A percentile compares a stretch with the other conserved stretches of the same genome.
Conservation (phyloP, 2,888 invertebrate species). For the Idaea aversata region DNA sequence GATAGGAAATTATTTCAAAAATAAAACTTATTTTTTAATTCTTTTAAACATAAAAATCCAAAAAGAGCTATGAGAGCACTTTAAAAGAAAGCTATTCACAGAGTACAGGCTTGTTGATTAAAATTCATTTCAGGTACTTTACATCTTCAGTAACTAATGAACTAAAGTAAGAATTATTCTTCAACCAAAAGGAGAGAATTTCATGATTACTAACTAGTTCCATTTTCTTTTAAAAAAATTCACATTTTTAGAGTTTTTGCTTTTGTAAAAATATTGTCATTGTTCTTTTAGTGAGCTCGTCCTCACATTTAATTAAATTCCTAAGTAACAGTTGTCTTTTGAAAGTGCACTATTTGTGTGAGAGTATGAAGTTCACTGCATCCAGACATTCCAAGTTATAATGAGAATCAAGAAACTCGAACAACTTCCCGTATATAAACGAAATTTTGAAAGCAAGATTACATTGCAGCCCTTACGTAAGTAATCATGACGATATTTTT, state of each 20-base stretch:
- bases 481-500: constrained; percentile 42
- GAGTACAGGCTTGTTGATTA: constrained; percentile 39
- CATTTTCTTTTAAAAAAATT: constrained; percentile 29
- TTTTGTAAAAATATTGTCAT: constrained; percentile 42
- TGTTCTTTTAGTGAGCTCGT: constrained; percentile 29
- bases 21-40: constrained; percentile 3
- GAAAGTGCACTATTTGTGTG: constrained; percentile 18
- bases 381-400: constrained; percentile 17
- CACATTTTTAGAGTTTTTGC: constrained; percentile 33
- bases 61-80: constrained; percentile 40
- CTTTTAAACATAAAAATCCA: constrained; percentile 10
- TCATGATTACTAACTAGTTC: constrained; percentile 30
- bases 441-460: constrained; percentile 15
- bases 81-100: constrained; percentile 32
- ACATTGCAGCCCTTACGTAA: constrained; percentile 17
- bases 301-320: constrained; percentile 57
- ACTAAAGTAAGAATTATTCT: constrained; percentile 28
- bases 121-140: constrained; percentile 41
- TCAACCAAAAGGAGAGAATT: constrained; percentile 26
- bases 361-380: constrained; percentile 18
- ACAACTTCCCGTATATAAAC: constrained; percentile 18
- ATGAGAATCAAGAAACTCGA: constrained; percentile 15
- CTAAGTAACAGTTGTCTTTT: constrained; percentile 28
- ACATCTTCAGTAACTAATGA: constrained; percentile 38
- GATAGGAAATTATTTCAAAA: background rate